Evolutionary conservation across 2,888 invertebrate species (phyloP), one percentile per base, ranked within the genome.

Genomic region (Mamestra brassicae): DNA sequence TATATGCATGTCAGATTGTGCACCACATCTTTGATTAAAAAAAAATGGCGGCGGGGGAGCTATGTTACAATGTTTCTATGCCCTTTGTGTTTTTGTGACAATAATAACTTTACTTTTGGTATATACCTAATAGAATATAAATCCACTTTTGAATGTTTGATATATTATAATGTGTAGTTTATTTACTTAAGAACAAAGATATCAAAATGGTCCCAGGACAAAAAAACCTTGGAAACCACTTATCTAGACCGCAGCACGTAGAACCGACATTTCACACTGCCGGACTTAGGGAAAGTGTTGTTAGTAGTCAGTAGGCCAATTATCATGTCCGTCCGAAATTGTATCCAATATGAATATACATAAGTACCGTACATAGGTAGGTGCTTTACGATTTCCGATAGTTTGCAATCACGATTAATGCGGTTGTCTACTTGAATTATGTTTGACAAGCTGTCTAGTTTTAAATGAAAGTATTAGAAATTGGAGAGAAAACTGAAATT

Each of bases 221-320:
- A 47, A 47, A 47, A 15, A 13, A 13, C 8, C 4, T 47, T 47
- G 13, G 4, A 15, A 42, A 47, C 11, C 47, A 13, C 11, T 47
- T 11, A 47, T 47, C 78, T 89, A 90, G 89, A 89, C 83, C 84
- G 85, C 62, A 78, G 69, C 88, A 85, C 77, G 84, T 84, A 85
- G 84, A 78, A 87, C 82, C 79, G 74, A 78, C 84, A 87, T 87
- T 89, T 90, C 76, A 86, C 84, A 85, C 85, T 79, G 74, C 76
- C 83, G 80, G 81, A 69, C 71, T 71, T 69, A 57, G 80, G 85
- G 90, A 90, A 90, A 90, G 90, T 89, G 85, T 78, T 77, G 66
- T 38, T 70, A 75, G 74, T 70, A 75, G 74, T 76, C 71, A 62
- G 45, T 63, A 1, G 57, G 52, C 71, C 74, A 81, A 87, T 78